phyloP scores from a whole-genome alignment of 2,797 vertebrate species.

The Cottoperca gobio region DNA sequence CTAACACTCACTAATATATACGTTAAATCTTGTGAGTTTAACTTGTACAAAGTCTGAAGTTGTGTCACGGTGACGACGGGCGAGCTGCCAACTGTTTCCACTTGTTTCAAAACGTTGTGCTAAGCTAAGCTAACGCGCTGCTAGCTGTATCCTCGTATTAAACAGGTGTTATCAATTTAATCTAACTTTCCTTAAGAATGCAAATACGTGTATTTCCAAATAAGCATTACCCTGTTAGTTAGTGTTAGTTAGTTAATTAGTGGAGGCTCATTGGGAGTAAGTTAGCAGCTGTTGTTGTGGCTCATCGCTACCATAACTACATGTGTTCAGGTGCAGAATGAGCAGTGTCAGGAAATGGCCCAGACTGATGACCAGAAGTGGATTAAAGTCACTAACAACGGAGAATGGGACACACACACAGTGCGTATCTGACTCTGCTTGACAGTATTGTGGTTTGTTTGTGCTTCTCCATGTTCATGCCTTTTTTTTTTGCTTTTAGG shows the following conservation, averaged over 20 bases:
- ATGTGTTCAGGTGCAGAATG: constrained; percentile 93
- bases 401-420: constrained; percentile 93
- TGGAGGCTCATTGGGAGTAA: neutral
- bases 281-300: neutral
- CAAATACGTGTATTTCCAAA: neutral
- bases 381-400: constrained; percentile 92
- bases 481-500: constrained; percentile 75
- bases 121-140: neutral
- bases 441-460: neutral
- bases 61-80: no score
- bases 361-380: constrained; percentile 91
- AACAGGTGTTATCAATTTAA: neutral
- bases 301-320: neutral
- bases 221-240: no score
- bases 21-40: no score
- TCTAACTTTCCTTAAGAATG: neutral
- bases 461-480: neutral
- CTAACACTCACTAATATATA: neutral
- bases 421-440: constrained; percentile 75
- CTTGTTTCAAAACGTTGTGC: no score
- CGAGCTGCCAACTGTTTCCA: no score
- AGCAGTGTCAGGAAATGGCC: constrained; percentile 97
- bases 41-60: no score
- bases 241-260: no score
- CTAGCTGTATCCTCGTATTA: neutral